A percentile compares a stretch with the other conserved stretches of the same genome.
Evolutionary conservation across 2,797 vertebrate species (phyloP).

Genomic region (Pseudochaenichthys georgianus): DNA sequence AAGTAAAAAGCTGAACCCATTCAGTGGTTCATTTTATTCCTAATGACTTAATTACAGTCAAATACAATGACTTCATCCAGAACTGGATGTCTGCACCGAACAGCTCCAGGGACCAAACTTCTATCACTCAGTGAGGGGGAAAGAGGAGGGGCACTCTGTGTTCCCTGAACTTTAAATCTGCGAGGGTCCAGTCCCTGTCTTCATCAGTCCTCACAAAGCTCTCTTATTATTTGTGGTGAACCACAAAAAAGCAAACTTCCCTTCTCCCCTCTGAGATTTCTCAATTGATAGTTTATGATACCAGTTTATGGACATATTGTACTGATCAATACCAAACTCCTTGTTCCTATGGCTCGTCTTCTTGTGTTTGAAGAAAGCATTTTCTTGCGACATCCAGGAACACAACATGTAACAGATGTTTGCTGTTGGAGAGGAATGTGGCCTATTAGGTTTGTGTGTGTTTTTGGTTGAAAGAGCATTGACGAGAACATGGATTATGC

Average conservation of each 20-base stretch:
- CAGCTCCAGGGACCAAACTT: conserved; percentile 10
- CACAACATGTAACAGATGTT: conserved; percentile 61
- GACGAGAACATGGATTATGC: background rate
- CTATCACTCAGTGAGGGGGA: conserved; percentile 30
- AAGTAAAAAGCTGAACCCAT: conserved; percentile 8
- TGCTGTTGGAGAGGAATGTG: conserved; percentile 48
- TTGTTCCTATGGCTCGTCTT: background rate
- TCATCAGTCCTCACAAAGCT: conserved; percentile 11
- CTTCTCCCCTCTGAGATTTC: conserved; percentile 18
- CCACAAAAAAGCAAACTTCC: background rate
- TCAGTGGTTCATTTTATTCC: background rate
- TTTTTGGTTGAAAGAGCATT: background rate
- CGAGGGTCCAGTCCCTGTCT: conserved; percentile 14
- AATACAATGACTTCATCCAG: conserved; percentile 1
- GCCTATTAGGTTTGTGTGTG: background rate
- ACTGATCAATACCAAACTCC: conserved; percentile 13
- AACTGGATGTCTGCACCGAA: background rate
- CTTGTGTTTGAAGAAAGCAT: background rate
- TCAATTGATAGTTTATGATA: conserved; percentile 14
- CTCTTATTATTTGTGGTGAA: conserved; percentile 43
- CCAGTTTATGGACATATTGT: background rate
- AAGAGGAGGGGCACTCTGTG: conserved; percentile 13
- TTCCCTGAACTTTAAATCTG: conserved; percentile 23
- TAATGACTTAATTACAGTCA: background rate
- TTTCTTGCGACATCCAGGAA: conserved; percentile 27